Percentiles rank a stretch among this genome's conserved stretches.
These are phyloP conservation scores for Endomychus coccineus DNA, from an alignment of 2,888 invertebrate species.

Conservation along the genomic window DNA sequence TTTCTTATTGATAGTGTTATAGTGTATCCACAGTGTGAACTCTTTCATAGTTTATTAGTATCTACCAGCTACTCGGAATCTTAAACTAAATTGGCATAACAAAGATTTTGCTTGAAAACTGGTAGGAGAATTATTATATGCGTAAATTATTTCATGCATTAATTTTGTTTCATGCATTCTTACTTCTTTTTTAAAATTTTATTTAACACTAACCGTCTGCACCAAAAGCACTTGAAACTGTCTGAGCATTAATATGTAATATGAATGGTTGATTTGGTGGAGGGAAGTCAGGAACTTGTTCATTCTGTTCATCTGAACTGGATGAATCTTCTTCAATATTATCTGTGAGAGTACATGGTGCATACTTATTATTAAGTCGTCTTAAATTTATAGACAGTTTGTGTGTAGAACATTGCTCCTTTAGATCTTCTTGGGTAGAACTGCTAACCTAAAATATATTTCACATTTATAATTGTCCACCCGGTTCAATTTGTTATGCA, in stretches of 20 bases:
- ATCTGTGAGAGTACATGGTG: conserved; percentile 29
- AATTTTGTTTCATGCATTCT: no score
- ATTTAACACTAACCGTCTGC: conserved; percentile 46
- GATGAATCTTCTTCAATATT: conserved; percentile 34
- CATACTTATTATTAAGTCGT: conserved; percentile 63
- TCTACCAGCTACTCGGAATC: no score
- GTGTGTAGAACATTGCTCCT: conserved; percentile 62
- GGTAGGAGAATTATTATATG: no score
- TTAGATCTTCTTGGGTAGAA: conserved; percentile 35
- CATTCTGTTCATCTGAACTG: conserved; percentile 42
- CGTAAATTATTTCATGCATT: no score
- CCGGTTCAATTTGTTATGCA: no score
- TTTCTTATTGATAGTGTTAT: no score
- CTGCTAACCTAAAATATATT: conserved; percentile 27
- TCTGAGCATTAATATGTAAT: conserved; percentile 51
- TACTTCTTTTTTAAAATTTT: no score
- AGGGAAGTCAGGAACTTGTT: conserved; percentile 48
- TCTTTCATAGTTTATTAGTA: no score
- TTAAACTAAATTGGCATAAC: no score
- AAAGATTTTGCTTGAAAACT: no score
- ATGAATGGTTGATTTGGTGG: conserved; percentile 48
- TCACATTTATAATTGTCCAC: conserved; percentile 6
- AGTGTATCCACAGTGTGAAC: no score
- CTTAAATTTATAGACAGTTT: conserved; percentile 69
- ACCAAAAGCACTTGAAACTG: conserved; percentile 49